Base-by-base conservation (phyloP, 1,140 invertebrate species). In the Euschistus heros region DNA sequence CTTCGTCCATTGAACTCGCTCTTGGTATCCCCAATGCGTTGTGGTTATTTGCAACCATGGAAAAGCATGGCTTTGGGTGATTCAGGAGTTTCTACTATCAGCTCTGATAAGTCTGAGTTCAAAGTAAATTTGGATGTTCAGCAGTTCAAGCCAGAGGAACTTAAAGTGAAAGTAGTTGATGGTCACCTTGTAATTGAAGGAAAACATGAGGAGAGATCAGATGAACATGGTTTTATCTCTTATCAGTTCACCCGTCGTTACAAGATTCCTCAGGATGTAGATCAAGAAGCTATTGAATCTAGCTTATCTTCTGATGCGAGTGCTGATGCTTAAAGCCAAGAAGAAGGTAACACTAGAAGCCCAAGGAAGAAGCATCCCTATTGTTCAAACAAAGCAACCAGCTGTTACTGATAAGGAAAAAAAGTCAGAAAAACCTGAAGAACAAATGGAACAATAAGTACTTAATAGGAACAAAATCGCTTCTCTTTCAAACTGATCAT, bases 141-240 rank as follows among this genome's bases (percentile, higher is more conserved):
- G 57, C 85, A 89, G 68, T 92, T 91, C 75, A 80, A 82, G 66
- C 88, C 89, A 0, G 86, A 92, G 63, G 89, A 93, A 73, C 80
- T 92, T 33, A 83, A 79, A 42, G 85, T 92, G 0, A 91, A 87
- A 75, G 76, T 85, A 0, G 66, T 62, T 17, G 85, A 87, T 66
- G 81, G 84, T 62, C 80, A 77, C 47, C 76, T 90, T 0, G 78
- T 86, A 5, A 77, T 90, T 17, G 79, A 84, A 72, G 86, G 81
- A 0, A 86, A 86, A 71, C 84, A 87, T 66, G 84, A 87, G 70
- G 81, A 87, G 68, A 80, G 79, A 52, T 69, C 79, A 46, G 85
- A 85, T 67, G 78, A 83, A 17, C 80, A 86, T 73, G 82, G 85
- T 8, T 80, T 77, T 62, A 78, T 85, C 14, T 79, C 81, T 0